Evolutionary conservation across 2,113 vertebrate genomes (phyloP).

Genomic region (Eretmochelys imbricata): DNA sequence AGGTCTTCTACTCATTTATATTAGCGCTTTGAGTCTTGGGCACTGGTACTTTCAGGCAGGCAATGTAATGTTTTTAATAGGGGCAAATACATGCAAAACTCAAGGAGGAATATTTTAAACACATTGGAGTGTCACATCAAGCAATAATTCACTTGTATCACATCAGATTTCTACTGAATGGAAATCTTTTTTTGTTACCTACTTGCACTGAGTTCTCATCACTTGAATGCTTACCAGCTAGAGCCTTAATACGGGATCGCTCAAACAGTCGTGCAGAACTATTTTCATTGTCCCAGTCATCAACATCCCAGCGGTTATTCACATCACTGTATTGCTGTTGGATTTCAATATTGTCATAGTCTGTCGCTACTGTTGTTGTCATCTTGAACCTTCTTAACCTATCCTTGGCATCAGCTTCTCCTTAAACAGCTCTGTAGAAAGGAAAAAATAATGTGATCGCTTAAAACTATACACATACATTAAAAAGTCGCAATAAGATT

Average conservation of each 20-base stretch:
- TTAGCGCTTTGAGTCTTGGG: too few relatives aligned
- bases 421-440: slow-evolving; percentile 77
- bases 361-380: slow-evolving; percentile 93
- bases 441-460: background rate
- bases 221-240: slow-evolving; percentile 86
- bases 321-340: slow-evolving; percentile 96
- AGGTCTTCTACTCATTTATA: background rate
- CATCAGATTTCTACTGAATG: background rate
- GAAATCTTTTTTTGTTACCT: background rate
- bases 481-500: background rate
- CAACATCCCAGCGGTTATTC: slow-evolving; percentile 97
- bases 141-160: too few relatives aligned
- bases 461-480: rapidly evolving
- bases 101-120: background rate
- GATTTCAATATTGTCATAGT: slow-evolving; percentile 95
- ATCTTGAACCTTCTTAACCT: slow-evolving; percentile 84
- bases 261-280: slow-evolving; percentile 96
- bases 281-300: slow-evolving; percentile 98
- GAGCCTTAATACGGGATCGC: slow-evolving; percentile 94
- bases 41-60: too few relatives aligned
- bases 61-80: background rate
- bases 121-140: background rate
- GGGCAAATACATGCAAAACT: background rate
- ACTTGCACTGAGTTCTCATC: background rate
- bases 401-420: slow-evolving; percentile 85